Conservation (phyloP, 2,888 invertebrate genomes). For the Archips xylosteana region DNA sequence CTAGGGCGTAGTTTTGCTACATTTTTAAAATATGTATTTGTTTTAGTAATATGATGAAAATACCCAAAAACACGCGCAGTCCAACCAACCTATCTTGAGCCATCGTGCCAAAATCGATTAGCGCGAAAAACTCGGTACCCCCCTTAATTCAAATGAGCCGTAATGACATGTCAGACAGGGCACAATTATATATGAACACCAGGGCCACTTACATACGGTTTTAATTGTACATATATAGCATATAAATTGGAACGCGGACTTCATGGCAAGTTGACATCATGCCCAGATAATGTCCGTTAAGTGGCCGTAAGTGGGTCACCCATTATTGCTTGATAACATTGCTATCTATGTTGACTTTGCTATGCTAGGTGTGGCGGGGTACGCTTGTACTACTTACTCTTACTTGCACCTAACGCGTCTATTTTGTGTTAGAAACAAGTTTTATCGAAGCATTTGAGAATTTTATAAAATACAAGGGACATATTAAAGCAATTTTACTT, state of each 20-base stretch:
- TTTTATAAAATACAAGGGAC: background rate
- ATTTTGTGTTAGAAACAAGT: constrained; percentile 6
- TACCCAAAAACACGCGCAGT: too few relatives aligned
- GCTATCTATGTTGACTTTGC: constrained; percentile 33
- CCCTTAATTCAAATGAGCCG: too few relatives aligned
- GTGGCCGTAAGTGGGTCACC: constrained; percentile 72
- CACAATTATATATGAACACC: too few relatives aligned
- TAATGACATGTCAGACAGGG: too few relatives aligned
- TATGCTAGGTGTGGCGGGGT: constrained; percentile 43
- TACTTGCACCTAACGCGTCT: constrained; percentile 2
- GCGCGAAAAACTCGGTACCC: too few relatives aligned
- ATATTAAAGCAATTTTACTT: background rate
- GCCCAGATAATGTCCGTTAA: constrained; percentile 63
- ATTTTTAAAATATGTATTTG: too few relatives aligned
- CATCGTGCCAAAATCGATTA: too few relatives aligned
- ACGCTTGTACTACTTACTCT: constrained; percentile 12
- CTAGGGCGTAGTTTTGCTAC: too few relatives aligned
- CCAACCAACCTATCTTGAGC: too few relatives aligned
- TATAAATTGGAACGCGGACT: constrained; percentile 38
- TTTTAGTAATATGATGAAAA: too few relatives aligned
- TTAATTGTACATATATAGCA: constrained; percentile 11
- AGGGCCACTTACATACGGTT: constrained; percentile 1
- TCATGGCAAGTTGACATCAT: constrained; percentile 54
- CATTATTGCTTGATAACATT: constrained; percentile 62
- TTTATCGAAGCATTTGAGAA: background rate